Percentiles rank a stretch among this genome's conserved stretches.
Evolutionary conservation across 2,113 vertebrate species (phyloP).

Genomic region (Mastomys coucha): DNA sequence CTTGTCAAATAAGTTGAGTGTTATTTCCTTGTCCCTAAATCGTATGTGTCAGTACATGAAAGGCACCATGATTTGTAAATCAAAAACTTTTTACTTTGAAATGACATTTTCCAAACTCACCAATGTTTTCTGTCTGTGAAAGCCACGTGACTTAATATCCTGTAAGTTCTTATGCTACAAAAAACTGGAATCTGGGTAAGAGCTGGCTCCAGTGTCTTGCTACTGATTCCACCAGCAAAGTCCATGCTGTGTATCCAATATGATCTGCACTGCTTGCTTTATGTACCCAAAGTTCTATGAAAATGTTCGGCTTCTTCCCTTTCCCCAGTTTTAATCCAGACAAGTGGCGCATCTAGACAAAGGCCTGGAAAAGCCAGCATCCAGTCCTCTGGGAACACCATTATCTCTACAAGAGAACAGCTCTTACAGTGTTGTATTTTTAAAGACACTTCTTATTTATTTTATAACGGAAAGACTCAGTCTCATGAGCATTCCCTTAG

Average conservation of each 20-base stretch:
- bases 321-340: not conserved
- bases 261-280: accelerated
- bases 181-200: not conserved
- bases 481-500: accelerated
- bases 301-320: accelerated
- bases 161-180: not conserved
- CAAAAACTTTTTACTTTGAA: not conserved
- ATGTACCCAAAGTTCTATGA: not conserved
- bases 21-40: not conserved
- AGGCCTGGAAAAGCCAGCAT: not conserved
- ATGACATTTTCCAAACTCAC: not conserved
- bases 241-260: accelerated
- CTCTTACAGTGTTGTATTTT: not conserved
- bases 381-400: not conserved
- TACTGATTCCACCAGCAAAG: not conserved
- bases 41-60: not conserved
- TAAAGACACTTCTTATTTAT: not conserved
- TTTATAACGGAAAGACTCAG: not conserved
- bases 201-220: not conserved
- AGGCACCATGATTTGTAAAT: not conserved
- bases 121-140: not conserved
- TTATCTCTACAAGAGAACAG: not conserved
- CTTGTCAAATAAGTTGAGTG: not conserved
- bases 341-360: not conserved
- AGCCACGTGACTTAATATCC: not conserved